Evolutionary conservation across 2,888 invertebrate species (phyloP).

Genomic region (Stenodema calcarata): DNA sequence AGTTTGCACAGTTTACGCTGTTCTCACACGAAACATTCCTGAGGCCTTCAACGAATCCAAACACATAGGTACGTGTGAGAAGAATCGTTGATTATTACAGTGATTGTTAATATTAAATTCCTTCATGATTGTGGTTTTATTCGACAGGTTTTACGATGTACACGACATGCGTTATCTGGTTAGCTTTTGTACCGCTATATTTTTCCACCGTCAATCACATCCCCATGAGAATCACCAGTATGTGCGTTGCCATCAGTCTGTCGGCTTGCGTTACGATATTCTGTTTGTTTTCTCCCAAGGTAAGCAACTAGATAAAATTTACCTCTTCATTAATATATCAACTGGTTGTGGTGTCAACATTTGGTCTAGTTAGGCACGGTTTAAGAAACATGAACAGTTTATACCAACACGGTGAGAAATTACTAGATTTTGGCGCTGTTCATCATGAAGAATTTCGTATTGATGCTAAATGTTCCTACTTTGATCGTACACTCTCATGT

Average conservation of each 20-base stretch:
- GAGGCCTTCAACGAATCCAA: conserved; percentile 99
- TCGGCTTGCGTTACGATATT: conserved; percentile 92
- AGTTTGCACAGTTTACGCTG: conserved; percentile 96
- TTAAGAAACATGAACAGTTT: too few species aligned
- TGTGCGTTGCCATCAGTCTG: conserved; percentile 93
- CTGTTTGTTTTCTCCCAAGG: conserved; percentile 90
- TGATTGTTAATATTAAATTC: neutral
- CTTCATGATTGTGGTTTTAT: neutral
- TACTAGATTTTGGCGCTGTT: too few species aligned
- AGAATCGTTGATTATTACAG: neutral
- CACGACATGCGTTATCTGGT: conserved; percentile 96
- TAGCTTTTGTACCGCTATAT: conserved; percentile 96
- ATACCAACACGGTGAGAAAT: too few species aligned
- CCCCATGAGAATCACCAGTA: conserved; percentile 88
- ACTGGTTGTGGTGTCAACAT: too few species aligned
- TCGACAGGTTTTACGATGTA: conserved; percentile 95
- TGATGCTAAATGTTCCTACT: too few species aligned
- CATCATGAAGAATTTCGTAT: too few species aligned
- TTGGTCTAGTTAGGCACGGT: too few species aligned
- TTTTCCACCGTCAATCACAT: conserved; percentile 95
- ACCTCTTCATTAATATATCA: too few species aligned
- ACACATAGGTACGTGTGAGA: conserved; percentile 76
- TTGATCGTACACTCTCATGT: too few species aligned
- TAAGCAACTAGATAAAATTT: conserved; percentile 46
- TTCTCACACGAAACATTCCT: conserved; percentile 93